phyloP scores from a whole-genome alignment of 2,113 vertebrate genomes.

The Odobenus rosmarus region DNA sequence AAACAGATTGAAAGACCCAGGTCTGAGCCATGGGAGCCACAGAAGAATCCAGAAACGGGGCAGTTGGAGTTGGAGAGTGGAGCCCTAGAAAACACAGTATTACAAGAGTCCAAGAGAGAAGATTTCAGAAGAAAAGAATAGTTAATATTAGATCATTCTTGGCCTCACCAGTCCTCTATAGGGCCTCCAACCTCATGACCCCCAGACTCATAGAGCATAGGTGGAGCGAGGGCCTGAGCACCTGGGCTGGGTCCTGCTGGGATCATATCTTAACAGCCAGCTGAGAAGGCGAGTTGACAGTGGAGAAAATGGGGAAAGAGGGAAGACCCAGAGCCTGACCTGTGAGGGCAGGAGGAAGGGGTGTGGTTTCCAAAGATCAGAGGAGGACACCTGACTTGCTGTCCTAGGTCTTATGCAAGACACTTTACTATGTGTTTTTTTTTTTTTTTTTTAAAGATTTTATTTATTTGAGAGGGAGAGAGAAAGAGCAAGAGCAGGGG shows the following conservation, averaged over 20 bases:
- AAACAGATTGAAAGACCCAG: slow-evolving; percentile 42
- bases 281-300: background rate
- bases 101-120: background rate
- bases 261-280: background rate
- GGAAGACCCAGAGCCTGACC: background rate
- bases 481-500: too few relatives aligned
- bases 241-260: background rate
- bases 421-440: background rate
- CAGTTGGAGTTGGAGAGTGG: background rate
- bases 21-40: background rate
- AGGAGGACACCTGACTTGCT: background rate
- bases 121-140: slow-evolving; percentile 45
- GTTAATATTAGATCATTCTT: slow-evolving; percentile 3
- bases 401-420: background rate
- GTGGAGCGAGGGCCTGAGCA: background rate
- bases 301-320: background rate
- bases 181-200: background rate
- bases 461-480: too few relatives aligned
- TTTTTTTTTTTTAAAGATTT: background rate
- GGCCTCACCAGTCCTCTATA: background rate
- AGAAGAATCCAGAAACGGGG: slow-evolving; percentile 47
- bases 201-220: background rate
- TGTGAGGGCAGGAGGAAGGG: background rate
- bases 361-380: background rate
- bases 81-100: slow-evolving; percentile 12